A percentile compares a stretch with the other conserved stretches of the same genome.
These are phyloP conservation scores for Lampris incognitus DNA, from an alignment of 2,113 vertebrate species.

Conservation along the genomic window DNA sequence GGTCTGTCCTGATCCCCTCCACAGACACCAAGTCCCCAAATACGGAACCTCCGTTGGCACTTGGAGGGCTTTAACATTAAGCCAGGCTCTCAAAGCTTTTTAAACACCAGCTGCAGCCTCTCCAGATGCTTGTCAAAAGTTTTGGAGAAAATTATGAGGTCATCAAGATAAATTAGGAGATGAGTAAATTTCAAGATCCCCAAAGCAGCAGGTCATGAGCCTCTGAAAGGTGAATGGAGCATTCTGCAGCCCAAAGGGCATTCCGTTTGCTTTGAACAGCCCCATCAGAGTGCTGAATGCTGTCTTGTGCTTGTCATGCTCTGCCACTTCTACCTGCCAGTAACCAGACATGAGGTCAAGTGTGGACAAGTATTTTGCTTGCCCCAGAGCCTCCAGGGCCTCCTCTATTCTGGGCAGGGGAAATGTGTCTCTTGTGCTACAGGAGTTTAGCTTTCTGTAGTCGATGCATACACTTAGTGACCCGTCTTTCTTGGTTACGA, in stretches of 20 bases:
- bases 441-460: too few relatives aligned
- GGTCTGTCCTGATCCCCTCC: neutral
- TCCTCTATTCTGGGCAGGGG: neutral
- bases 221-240: too few relatives aligned
- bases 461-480: constrained; percentile 25
- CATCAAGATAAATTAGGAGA: constrained; percentile 3
- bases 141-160: neutral
- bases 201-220: constrained; percentile 6
- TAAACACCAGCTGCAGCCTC: neutral
- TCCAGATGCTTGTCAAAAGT: too few relatives aligned
- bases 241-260: neutral
- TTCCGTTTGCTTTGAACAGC: constrained; percentile 1
- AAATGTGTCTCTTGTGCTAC: constrained; percentile 12
- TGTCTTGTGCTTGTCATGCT: neutral
- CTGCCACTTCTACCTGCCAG: too few relatives aligned
- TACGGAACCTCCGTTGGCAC: constrained; percentile 3
- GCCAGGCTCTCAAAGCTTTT: constrained; percentile 12
- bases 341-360: constrained; percentile 12
- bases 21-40: constrained; percentile 11
- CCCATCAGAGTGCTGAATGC: constrained; percentile 43
- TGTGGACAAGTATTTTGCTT: constrained; percentile 42
- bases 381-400: neutral
- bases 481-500: constrained; percentile 37
- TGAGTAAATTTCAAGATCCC: neutral
- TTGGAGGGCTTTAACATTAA: constrained; percentile 8